These are phyloP conservation scores for Amorpha juglandis DNA, from an alignment of 2,888 invertebrate species.

Conservation along the genomic window DNA sequence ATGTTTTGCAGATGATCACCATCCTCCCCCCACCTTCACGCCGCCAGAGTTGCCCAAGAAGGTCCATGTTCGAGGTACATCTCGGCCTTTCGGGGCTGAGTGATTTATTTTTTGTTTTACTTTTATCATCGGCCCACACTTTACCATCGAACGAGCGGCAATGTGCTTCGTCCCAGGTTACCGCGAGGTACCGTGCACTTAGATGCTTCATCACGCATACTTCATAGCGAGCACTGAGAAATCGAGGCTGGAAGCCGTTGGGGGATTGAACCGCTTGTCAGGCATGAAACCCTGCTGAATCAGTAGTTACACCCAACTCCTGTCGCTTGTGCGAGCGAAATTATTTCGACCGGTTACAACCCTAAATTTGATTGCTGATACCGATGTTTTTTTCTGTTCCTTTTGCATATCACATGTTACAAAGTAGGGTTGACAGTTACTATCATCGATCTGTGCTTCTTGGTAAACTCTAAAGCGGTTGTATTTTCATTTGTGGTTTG, in stretches of 20 bases:
- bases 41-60: slow-evolving; percentile 99
- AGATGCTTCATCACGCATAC: slow-evolving; percentile 82
- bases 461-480: slow-evolving; percentile 84
- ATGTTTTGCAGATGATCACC: slow-evolving; percentile 98
- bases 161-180: slow-evolving; percentile 75
- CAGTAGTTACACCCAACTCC: slow-evolving; percentile 55
- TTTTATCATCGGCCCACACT: slow-evolving; percentile 76
- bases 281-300: slow-evolving; percentile 73
- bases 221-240: slow-evolving; percentile 75
- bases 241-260: slow-evolving; percentile 46
- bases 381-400: slow-evolving; percentile 52
- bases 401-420: slow-evolving; percentile 64
- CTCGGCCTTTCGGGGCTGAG: slow-evolving; percentile 78
- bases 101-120: slow-evolving; percentile 68
- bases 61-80: slow-evolving; percentile 97
- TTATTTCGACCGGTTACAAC: slow-evolving; percentile 21
- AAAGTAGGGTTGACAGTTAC: slow-evolving; percentile 52
- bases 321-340: slow-evolving; percentile 58
- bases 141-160: slow-evolving; percentile 69
- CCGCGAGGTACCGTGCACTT: slow-evolving; percentile 74
- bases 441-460: slow-evolving; percentile 79
- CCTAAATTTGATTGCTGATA: slow-evolving; percentile 1
- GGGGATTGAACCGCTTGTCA: slow-evolving; percentile 62
- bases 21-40: slow-evolving; percentile 98
- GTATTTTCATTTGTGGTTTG: slow-evolving; percentile 76